Base-by-base conservation (phyloP, 2,113 vertebrate species). In the Petromus typicus region DNA sequence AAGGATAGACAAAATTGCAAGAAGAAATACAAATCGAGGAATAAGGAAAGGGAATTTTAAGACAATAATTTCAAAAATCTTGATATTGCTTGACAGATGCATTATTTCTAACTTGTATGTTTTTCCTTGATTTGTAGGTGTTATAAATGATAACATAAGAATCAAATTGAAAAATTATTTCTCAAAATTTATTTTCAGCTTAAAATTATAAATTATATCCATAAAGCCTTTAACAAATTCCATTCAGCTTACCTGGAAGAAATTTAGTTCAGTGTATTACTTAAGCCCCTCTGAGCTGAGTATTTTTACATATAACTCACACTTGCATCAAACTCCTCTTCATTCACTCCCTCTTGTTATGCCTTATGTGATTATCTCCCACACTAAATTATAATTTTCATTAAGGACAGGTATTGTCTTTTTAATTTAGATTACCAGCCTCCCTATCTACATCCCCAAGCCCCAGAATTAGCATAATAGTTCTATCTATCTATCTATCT, bases 331-430 rank as follows among this genome's bases (percentile, higher is more conserved):
- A 94, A 84, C 57, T 90, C 63, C 75, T 94, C 88, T 93, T 94
- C 90, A 87, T 64, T 96, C 69, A 83, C 75, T 95, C 80, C 78
- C 67, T 92, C 69, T 34, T 91, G 18, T 89, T 94, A 76, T 79
- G 6, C 87, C 90, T 95, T 93, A 75, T 0, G 0, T 94, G 51
- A 93, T 94, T 95, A 64, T 86, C 95, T 96, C 64, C 90, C 90
- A 95, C 80, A 90, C 76, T 27, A 89, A 95, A 92, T 94, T 92
- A 76, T 45, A 91, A 92, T 78, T 95, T 96, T 93, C 81, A 93
- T 89, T 97, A 90, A 94, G 75, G 76, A 93, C 32, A 67, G 4
- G 1, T 40, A 80, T 87, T 95, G 79, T 94, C 63, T 93, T 94
- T 92, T 84, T 59, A 95, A 84, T 95, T 84, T 89, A 91, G 27